Evolutionary conservation across 2,888 invertebrate genomes (phyloP), one percentile per base, ranked within the genome.

Genomic region (Elegia similella): DNA sequence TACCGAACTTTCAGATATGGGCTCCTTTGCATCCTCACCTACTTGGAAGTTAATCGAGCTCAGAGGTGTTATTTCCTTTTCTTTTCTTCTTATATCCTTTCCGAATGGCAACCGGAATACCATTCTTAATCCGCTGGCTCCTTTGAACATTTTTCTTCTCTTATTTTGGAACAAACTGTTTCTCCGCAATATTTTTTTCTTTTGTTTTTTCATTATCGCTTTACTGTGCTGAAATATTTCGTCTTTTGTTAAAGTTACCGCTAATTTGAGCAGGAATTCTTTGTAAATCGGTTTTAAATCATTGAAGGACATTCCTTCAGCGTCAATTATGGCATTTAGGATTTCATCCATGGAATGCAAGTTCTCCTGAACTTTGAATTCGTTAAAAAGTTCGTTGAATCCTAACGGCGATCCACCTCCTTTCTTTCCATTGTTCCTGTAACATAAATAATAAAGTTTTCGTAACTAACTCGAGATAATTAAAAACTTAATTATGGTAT

Each of bases 221-320:
- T 97, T 97, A 63, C 97, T 97, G 72, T 97, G 94, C 77, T 97
- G 96, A 77, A 97, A 98, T 62, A 98, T 92, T 84, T 98, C 97
- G 75, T 98, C 97, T 86, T 97, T 97, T n/a, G 97, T 97, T 59
- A 98, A 86, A 0, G 97, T 97, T 0, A 97, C 95, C 2, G 97
- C 96, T 63, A 98, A 86, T 84, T 97, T 97, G 42, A 97, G 84
- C 52, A 98, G 89, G 76, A 98, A 96, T 85, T 97, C 97, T 81
- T 97, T 97, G 80, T 98, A 97, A 62, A 97, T 95, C 46, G 97
- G 97, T 81, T 97, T 97, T 61, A 98, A 92, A 75, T 97, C 97
- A 87, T 97, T 97, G 83, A 97, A 97, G 57, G 97, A 97, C 97
- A 97, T 97, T 60, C 97, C 97, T 80, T 97, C 96, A 38, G 97